Base-by-base conservation (phyloP, 2,113 vertebrate species). In the Strix uralensis region DNA sequence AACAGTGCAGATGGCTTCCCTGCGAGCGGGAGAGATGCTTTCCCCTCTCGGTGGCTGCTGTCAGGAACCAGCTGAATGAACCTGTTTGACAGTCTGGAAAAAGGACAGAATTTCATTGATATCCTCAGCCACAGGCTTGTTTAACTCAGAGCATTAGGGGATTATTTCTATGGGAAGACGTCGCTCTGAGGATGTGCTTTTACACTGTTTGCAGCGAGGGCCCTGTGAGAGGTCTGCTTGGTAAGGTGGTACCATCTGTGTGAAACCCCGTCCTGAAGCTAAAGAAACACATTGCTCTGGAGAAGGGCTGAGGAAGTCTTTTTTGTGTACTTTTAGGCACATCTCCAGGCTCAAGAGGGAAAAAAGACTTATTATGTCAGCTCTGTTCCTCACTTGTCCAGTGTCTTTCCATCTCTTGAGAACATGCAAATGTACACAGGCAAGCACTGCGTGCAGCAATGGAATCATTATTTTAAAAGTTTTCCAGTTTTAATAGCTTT, bases 401-500 rank as follows among this genome's bases (percentile, higher is more conserved):
- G 15, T 32, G 21, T 44, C 36, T 62, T 27, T 55, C 40, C 67
- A 44, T 40, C 44, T 61, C 30, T 67, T 1, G 3, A 59, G 38
- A 44, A 49, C 0, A 0, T 30, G 61, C 23, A 77, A 14, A 47
- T 2, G 6, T 34, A 44, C 32, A 12, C 27, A 40, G n/a, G 19
- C 19, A 15, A 1, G 1, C n/a, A 5, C 22, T 26, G 27, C 1
- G 0, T 21, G 21, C 49, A 80, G 70, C 11, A 49, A 46, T 12
- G 36, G 32, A 73, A 63, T 58, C 2, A 1, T 32, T 65, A 29
- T 11, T 88, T 66, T n/a, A 13, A n/a, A 90, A 82, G 34, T 52
- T 88, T 77, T 86, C 58, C 17, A 26, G 10, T 69, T 90, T 91
- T 32, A 75, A 63, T 46, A 78, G 49, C 61, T 94, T 97, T 96